Conservation (phyloP, 2,888 invertebrate species). For the Drosophila flavopinicola region DNA sequence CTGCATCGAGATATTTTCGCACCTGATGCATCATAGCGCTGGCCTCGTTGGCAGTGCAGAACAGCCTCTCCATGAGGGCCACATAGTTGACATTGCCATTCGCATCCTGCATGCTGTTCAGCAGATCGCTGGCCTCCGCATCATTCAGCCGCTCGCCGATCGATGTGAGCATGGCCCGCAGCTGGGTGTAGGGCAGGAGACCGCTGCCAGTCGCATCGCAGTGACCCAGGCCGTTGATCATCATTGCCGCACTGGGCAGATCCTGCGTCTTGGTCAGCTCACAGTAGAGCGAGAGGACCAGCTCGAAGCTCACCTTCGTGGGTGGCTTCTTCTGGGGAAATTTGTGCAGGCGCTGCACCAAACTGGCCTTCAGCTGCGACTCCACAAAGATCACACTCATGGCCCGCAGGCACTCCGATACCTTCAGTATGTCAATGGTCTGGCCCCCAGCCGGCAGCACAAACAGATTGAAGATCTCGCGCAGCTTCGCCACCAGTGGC, state of each 20-base stretch:
- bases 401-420: slow-evolving; percentile 32
- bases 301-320: slow-evolving; percentile 23
- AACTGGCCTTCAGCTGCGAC: neutral
- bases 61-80: slow-evolving; percentile 10
- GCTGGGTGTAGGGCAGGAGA: neutral
- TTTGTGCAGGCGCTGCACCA: neutral
- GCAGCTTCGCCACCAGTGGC: slow-evolving; percentile 9
- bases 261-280: slow-evolving; percentile 10
- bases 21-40: slow-evolving; percentile 7
- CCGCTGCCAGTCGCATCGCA: slow-evolving; percentile 7
- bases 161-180: slow-evolving; percentile 18
- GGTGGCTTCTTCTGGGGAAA: slow-evolving; percentile 12
- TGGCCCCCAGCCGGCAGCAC: neutral
- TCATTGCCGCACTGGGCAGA: neutral
- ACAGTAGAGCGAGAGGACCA: slow-evolving; percentile 26
- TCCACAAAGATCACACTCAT: slow-evolving; percentile 32
- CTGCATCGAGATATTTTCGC: slow-evolving; percentile 15
- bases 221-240: slow-evolving; percentile 24
- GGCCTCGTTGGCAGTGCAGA: slow-evolving; percentile 1
- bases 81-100: slow-evolving; percentile 32
- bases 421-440: slow-evolving; percentile 5
- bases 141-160: slow-evolving; percentile 24
- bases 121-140: slow-evolving; percentile 2
- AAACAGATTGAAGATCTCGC: slow-evolving; percentile 14
- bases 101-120: slow-evolving; percentile 16